Percentiles rank a stretch among this genome's conserved stretches.
Evolutionary conservation across 1,140 invertebrate genomes (phyloP).

Genomic region (Drosophila malerkotliana): DNA sequence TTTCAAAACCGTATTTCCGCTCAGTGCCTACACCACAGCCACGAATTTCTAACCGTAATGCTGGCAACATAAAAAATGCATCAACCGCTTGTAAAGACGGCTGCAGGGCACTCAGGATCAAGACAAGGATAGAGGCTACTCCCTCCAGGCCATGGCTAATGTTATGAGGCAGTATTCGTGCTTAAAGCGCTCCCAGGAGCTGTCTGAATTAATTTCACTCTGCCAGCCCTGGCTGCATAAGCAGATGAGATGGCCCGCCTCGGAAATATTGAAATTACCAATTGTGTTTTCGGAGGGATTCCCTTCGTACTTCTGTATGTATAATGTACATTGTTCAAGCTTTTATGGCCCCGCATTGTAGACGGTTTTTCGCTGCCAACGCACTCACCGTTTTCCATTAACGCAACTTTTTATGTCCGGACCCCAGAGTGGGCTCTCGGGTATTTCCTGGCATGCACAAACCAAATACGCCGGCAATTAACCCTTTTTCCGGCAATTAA

Average conservation of each 20-base stretch:
- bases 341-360: not conserved
- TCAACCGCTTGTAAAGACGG: slow-evolving; percentile 49
- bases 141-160: slow-evolving; percentile 15
- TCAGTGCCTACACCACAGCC: slow-evolving; percentile 3
- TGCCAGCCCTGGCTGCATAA: slow-evolving; percentile 5
- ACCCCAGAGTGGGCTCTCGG: slow-evolving; percentile 30
- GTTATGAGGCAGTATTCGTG: slow-evolving; percentile 17
- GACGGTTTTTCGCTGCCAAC: slow-evolving; percentile 5
- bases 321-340: not conserved
- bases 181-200: slow-evolving; percentile 35
- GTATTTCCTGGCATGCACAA: slow-evolving; percentile 36
- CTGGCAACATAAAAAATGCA: slow-evolving; percentile 73
- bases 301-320: not conserved
- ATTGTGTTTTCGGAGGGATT: slow-evolving; percentile 14
- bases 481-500: slow-evolving; percentile 53
- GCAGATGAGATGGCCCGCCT: not conserved
- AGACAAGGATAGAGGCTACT: not conserved
- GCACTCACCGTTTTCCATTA: slow-evolving; percentile 35
- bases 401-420: slow-evolving; percentile 41
- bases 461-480: slow-evolving; percentile 51
- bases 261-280: slow-evolving; percentile 30
- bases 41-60: slow-evolving; percentile 52
- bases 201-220: slow-evolving; percentile 52
- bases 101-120: slow-evolving; percentile 36
- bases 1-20: not conserved